phyloP scores from a whole-genome alignment of 1,140 invertebrate species.

The Plodia interpunctella region DNA sequence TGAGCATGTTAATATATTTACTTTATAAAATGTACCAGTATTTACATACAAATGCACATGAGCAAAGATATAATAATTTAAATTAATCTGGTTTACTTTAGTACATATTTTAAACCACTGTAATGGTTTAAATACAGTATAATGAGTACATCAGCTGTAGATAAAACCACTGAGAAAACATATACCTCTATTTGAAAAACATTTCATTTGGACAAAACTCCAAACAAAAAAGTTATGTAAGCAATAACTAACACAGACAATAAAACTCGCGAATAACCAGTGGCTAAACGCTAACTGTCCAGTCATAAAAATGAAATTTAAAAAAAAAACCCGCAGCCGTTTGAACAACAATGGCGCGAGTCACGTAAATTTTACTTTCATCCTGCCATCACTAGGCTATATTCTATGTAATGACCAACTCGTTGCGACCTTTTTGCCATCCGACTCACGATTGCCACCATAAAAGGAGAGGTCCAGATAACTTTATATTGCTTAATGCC shows the following conservation, averaged over 20 bases:
- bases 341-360: background rate
- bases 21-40: too few species aligned
- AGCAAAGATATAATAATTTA: too few species aligned
- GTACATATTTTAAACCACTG: too few species aligned
- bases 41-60: too few species aligned
- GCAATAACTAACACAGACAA: background rate
- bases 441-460: constrained; percentile 40
- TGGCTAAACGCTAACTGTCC: constrained; percentile 3
- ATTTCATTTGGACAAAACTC: too few species aligned
- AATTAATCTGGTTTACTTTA: too few species aligned
- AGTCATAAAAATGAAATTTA: constrained; percentile 29
- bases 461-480: constrained; percentile 66
- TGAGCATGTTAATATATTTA: too few species aligned
- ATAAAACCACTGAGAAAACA: too few species aligned
- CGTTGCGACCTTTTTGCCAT: constrained; percentile 50
- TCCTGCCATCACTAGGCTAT: constrained; percentile 41
- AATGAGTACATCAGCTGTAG: too few species aligned
- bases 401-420: constrained; percentile 48
- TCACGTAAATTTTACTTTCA: constrained; percentile 49
- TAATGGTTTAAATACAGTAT: too few species aligned
- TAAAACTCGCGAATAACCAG: background rate
- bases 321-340: background rate
- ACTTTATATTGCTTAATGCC: constrained; percentile 63
- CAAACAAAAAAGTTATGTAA: background rate
- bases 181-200: too few species aligned